Percentiles rank a stretch among this genome's conserved stretches.
Evolutionary conservation across 2,797 vertebrate species (phyloP).

Genomic region (Neosilurus hyrtlii): DNA sequence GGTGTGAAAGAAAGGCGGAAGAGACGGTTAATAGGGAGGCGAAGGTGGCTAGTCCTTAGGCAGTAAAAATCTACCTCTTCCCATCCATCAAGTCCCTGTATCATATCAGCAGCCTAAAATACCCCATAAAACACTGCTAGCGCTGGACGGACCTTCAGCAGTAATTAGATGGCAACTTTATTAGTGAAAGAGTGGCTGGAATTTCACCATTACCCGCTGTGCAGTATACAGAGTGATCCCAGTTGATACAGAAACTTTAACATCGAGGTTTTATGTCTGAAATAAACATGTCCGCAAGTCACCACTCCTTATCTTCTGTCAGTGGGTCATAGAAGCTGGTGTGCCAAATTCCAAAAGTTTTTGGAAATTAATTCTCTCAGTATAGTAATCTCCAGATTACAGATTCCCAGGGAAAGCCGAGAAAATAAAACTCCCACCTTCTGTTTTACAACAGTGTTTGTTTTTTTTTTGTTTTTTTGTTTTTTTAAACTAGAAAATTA

Average conservation of each 20-base stretch:
- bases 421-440: background rate
- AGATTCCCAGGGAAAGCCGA: background rate
- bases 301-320: background rate
- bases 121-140: conserved; percentile 70
- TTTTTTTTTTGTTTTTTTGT: background rate
- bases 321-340: conserved; percentile 34
- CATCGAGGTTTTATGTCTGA: background rate
- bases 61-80: conserved; percentile 60
- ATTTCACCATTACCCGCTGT: conserved; percentile 61
- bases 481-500: too few relatives aligned
- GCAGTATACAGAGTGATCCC: conserved; percentile 23
- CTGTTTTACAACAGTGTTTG: background rate
- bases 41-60: conserved; percentile 59
- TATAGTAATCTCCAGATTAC: conserved; percentile 10
- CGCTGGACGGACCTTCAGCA: conserved; percentile 66
- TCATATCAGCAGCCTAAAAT: conserved; percentile 71
- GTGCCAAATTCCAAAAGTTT: conserved; percentile 6
- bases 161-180: conserved; percentile 74
- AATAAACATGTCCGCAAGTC: conserved; percentile 16
- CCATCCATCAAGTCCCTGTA: conserved; percentile 64
- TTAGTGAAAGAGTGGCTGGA: conserved; percentile 67
- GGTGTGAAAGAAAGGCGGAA: background rate
- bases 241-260: conserved; percentile 20
- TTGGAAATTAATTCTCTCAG: background rate
- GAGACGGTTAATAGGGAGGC: conserved; percentile 34